Base-by-base conservation (phyloP, 2,888 invertebrate species). In the Autographa gamma region DNA sequence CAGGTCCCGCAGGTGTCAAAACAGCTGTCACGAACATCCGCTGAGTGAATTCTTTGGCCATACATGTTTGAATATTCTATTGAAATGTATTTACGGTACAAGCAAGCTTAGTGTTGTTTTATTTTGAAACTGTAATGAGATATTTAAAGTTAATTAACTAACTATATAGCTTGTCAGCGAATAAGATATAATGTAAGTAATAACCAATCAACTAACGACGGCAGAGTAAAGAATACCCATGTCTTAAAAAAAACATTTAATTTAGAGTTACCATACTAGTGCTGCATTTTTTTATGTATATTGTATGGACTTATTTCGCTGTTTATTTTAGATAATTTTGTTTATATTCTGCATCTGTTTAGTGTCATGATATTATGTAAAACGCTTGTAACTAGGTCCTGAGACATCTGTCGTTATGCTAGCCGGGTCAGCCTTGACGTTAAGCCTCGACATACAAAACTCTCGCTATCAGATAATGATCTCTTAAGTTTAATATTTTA, bases 391-490 rank as follows among this genome's bases (percentile, higher is more conserved):
- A 56, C 54, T 71, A 81, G 69, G 70, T 59, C 9, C 69, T 54
- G 32, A 76, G 75, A 64, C 69, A 78, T 78, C 76, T 78, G 74
- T 71, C 66, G 76, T 65, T 73, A 69, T 60, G 59, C 34, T 16
- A 0, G 63, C 32, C 48, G 11, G 48, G 66, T 43, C 63, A 62
- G 32, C 83, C 83, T 78, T 60, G 71, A 31, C 52, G 25, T 16
- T 13, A 16, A 61, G 43, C 84, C 82, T 81, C 79, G 82, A 79
- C 77, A 79, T 65, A 79, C 43, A 79, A 83, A 71, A 69, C 65
- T 68, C 59, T 74, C 76, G 63, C 72, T 61, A 70, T 67, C 67
- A 66, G 63, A 58, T 48, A n/a, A n/a, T 48, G n/a, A n/a, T 48
- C 48, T 6, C 6, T 14, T 41, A 14, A 43, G 2, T 5, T 43